Evolutionary conservation across 2,888 invertebrate genomes (phyloP).

Genomic region (Mythimna lalbum): DNA sequence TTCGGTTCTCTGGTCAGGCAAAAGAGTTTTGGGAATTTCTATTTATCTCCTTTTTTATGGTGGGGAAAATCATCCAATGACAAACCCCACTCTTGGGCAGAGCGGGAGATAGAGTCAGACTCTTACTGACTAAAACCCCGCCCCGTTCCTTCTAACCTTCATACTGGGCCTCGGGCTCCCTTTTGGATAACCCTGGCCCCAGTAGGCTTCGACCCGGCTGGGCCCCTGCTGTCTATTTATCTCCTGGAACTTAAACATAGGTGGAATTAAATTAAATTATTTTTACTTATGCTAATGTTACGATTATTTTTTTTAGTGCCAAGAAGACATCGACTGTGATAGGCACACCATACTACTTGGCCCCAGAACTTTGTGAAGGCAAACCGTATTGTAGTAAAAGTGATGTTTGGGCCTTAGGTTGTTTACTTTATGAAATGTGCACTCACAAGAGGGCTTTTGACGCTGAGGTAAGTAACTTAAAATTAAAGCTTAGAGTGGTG

Average conservation of each 20-base stretch:
- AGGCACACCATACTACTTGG: conserved; percentile 95
- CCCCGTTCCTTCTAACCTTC: too few species aligned
- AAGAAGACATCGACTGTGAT: conserved; percentile 92
- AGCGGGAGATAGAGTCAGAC: too few species aligned
- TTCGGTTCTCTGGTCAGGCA: background rate
- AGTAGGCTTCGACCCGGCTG: too few species aligned
- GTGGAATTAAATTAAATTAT: background rate
- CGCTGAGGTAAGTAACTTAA: conserved; percentile 92
- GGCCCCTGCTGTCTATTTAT: too few species aligned
- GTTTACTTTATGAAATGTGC: conserved; percentile 95
- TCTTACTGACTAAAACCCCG: too few species aligned
- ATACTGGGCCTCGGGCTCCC: too few species aligned
- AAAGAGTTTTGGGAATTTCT: background rate
- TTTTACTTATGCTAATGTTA: background rate
- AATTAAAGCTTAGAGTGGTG: too few species aligned
- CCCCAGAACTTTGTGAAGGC: conserved; percentile 96
- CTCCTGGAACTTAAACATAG: background rate
- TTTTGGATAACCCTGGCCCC: too few species aligned
- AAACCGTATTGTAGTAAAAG: conserved; percentile 94
- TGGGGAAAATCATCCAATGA: too few species aligned
- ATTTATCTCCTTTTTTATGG: background rate
- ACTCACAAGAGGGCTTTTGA: conserved; percentile 94
- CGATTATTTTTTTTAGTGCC: conserved; percentile 82
- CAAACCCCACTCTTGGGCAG: too few species aligned
- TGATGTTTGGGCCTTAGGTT: conserved; percentile 97